Evolutionary conservation across 2,113 vertebrate species (phyloP).

Genomic region (Podocnemis expansa): DNA sequence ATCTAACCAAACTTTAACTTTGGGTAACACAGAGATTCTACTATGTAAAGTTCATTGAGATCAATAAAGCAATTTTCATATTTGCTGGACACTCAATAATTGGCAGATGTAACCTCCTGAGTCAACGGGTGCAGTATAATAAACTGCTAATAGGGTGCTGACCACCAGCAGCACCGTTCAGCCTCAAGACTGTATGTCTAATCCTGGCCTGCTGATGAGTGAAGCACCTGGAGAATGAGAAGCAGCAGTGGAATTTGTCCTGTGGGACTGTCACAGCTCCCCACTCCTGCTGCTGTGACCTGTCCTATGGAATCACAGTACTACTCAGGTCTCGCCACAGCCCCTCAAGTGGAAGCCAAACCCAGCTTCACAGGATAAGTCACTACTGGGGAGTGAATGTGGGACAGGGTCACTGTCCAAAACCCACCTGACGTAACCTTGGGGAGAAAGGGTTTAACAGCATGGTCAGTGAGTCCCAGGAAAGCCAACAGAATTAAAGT

Average conservation of each 20-base stretch:
- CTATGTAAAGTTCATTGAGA: not conserved
- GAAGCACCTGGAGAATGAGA: not conserved
- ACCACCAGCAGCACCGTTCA: not conserved
- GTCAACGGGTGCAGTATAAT: not conserved
- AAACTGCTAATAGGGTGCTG: not conserved
- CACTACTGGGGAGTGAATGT: not conserved
- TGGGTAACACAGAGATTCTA: not conserved
- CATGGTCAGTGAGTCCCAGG: too few relatives aligned
- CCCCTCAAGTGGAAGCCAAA: not conserved
- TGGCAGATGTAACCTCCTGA: not conserved
- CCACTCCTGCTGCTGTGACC: not conserved
- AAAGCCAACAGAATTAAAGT: too few relatives aligned
- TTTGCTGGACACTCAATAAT: not conserved
- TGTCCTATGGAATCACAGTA: not conserved
- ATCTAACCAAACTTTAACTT: not conserved
- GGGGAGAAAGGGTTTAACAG: too few relatives aligned
- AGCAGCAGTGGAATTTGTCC: not conserved
- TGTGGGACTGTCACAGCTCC: not conserved
- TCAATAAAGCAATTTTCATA: not conserved
- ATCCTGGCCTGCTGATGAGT: not conserved
- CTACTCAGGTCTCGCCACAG: not conserved
- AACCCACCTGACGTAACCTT: too few relatives aligned
- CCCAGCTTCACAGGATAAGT: not conserved
- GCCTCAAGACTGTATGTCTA: not conserved
- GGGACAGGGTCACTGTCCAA: not conserved